Evolutionary conservation across 2,797 vertebrate species (phyloP), one percentile per base, ranked within the genome.

Genomic region (Sardinella longiceps): DNA sequence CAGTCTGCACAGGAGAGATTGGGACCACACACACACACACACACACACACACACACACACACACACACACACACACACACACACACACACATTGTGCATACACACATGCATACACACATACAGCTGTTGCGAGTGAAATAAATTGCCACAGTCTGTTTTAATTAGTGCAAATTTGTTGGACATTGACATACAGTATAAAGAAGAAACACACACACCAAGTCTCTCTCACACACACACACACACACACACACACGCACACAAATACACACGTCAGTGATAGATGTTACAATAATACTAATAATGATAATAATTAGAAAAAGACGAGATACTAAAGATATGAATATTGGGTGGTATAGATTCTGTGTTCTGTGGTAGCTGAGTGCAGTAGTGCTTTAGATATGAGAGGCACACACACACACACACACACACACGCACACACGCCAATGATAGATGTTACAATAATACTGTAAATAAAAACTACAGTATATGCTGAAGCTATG

Each of bases 21-120:
- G 48, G 23, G 18, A 43, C 7, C 25, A 1, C 3, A 33, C 63
- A 33, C 63, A 70, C 63, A 70, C 12, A 70, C 30, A 37, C 63
- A 70, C 63, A 66, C 28, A 66, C 63, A 33, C 63, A 30, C 58
- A 28, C 58, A 63, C 60, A 63, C 60, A 63, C 60, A 63, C 25
- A 63, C 25, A 7, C 60, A 63, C 60, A 1, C 30, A 33, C 63
- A 2, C 60, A 1, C 0, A 33, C 63, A 70, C 63, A 70, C 63
- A 70, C 30, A 70, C 30, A 37, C 63, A 70, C 63, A 66, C 63
- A 33, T 28, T 28, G 2, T n/a, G 28, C 58, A 63, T 25, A 63
- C 60, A 63, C 56, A 60, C 56, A 60, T 7, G 9, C 56, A 58
- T 23, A 28, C 58, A 30, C 60, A 66, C 60, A 66, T 10, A 28